Percentiles rank a stretch among this genome's conserved stretches.
Evolutionary conservation across 2,797 vertebrate genomes (phyloP).

Genomic region (Gadopsis bispinosus): DNA sequence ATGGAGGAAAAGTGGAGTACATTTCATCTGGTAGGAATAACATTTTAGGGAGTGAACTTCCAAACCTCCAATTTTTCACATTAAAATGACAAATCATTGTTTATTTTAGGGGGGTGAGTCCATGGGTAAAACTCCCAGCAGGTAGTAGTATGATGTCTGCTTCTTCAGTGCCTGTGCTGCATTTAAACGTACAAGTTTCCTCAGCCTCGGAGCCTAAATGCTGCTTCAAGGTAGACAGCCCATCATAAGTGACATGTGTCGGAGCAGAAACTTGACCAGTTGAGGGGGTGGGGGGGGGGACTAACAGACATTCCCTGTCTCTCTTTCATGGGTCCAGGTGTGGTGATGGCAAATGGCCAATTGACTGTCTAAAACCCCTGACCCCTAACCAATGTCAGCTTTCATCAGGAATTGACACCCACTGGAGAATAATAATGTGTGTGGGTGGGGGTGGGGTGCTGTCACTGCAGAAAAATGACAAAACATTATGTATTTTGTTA

Average conservation of each 20-base stretch:
- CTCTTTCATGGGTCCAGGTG: too few species aligned
- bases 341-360: too few species aligned
- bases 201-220: constrained; percentile 44
- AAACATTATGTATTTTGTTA: too few species aligned
- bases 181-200: constrained; percentile 29
- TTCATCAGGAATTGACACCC: too few species aligned
- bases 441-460: too few species aligned
- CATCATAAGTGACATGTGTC: constrained; percentile 59
- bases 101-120: neutral
- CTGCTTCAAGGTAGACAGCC: constrained; percentile 34
- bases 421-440: too few species aligned
- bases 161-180: constrained; percentile 7
- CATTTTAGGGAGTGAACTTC: neutral
- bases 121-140: too few species aligned
- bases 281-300: neutral
- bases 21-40: too few species aligned
- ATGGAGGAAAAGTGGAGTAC: neutral
- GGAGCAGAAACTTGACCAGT: constrained; percentile 31
- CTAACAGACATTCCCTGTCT: too few species aligned
- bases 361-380: too few species aligned
- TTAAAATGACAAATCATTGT: constrained; percentile 5
- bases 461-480: neutral
- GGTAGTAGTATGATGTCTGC: neutral
- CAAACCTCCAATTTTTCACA: neutral
- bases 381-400: too few species aligned